These are phyloP conservation scores for Calliphora vicina DNA, from an alignment of 1,140 invertebrate genomes.

Conservation along the genomic window DNA sequence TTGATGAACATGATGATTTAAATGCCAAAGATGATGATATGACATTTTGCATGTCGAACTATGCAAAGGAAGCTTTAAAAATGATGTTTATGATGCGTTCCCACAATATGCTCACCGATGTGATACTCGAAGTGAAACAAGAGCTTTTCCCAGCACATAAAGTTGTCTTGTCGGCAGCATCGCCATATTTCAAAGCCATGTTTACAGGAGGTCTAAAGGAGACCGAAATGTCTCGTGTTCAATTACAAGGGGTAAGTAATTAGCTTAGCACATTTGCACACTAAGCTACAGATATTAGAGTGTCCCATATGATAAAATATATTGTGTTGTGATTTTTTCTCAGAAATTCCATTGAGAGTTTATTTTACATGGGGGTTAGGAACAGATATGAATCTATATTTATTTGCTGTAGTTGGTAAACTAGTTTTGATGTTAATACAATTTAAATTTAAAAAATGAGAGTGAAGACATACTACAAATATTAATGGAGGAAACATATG, in stretches of 20 bases:
- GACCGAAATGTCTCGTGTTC: constrained; percentile 84
- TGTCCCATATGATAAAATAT: no score
- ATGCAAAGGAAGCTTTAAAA: constrained; percentile 85
- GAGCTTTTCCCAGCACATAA: constrained; percentile 90
- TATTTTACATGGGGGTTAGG: neutral
- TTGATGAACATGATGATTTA: constrained; percentile 48
- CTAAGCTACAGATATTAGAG: no score
- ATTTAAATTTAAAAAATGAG: no score
- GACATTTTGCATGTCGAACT: constrained; percentile 86
- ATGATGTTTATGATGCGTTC: constrained; percentile 90
- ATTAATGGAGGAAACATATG: no score
- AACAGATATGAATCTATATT: no score
- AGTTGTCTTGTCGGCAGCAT: constrained; percentile 89
- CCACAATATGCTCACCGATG: constrained; percentile 89
- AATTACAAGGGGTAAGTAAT: constrained; percentile 78
- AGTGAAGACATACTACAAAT: no score
- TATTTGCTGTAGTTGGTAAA: no score
- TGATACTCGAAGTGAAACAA: constrained; percentile 83
- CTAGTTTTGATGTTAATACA: no score
- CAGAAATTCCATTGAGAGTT: neutral
- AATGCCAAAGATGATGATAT: constrained; percentile 70
- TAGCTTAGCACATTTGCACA: no score
- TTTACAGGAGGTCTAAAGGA: constrained; percentile 89
- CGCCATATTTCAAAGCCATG: constrained; percentile 97
- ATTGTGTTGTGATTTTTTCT: no score